These are phyloP conservation scores for Sander vitreus DNA, from an alignment of 2,113 vertebrate species.

Conservation along the genomic window DNA sequence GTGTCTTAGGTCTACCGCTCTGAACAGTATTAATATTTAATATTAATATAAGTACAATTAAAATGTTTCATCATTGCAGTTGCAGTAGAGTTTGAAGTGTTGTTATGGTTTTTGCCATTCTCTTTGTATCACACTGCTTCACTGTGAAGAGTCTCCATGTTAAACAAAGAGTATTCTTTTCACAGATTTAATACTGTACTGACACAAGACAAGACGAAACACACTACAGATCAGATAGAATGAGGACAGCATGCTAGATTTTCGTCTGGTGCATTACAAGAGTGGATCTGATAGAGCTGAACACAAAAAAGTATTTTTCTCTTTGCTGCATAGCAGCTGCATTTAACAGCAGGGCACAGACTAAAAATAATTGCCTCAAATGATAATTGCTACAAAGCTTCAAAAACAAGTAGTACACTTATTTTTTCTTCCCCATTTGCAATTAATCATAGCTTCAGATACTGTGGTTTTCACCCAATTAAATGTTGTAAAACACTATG, in stretches of 20 bases:
- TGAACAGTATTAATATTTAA: background rate
- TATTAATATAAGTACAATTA: background rate
- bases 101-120: background rate
- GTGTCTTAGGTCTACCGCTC: background rate
- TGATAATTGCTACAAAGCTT: slow-evolving; percentile 74
- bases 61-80: background rate
- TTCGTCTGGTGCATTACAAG: slow-evolving; percentile 4
- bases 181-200: slow-evolving; percentile 17
- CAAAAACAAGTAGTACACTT: slow-evolving; percentile 58
- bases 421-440: slow-evolving; percentile 37
- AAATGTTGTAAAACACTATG: slow-evolving; percentile 67
- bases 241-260: slow-evolving; percentile 30
- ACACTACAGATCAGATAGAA: slow-evolving; percentile 28
- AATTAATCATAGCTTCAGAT: slow-evolving; percentile 74
- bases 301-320: slow-evolving; percentile 26
- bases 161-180: slow-evolving; percentile 13
- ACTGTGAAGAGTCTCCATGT: background rate
- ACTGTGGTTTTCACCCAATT: slow-evolving; percentile 67
- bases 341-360: slow-evolving; percentile 42
- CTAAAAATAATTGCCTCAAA: slow-evolving; percentile 71
- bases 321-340: slow-evolving; percentile 42
- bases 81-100: background rate
- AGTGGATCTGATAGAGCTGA: slow-evolving; percentile 42
- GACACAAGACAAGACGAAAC: slow-evolving; percentile 32
- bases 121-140: background rate